A percentile compares a stretch with the other conserved stretches of the same genome.
Evolutionary conservation across 2,797 vertebrate genomes (phyloP).

Genomic region (Linurgus olivaceus): DNA sequence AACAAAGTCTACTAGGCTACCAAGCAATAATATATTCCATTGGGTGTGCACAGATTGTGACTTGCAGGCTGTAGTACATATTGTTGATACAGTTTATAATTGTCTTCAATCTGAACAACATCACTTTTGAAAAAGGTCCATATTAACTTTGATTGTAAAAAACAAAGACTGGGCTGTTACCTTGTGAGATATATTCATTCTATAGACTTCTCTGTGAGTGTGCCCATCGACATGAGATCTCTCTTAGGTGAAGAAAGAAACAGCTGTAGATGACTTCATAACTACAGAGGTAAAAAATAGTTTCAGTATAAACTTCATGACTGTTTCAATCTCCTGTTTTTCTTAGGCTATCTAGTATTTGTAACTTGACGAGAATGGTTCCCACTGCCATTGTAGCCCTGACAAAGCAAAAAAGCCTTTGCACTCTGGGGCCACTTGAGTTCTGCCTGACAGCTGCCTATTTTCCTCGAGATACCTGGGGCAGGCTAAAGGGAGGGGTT

Average conservation of each 20-base stretch:
- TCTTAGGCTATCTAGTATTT: conserved; percentile 58
- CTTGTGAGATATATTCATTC: conserved; percentile 18
- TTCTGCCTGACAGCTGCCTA: conserved; percentile 51
- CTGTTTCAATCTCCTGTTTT: conserved; percentile 62
- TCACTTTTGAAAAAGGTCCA: conserved; percentile 47
- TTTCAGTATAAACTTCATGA: conserved; percentile 54
- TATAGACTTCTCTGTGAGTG: conserved; percentile 44
- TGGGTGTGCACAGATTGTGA: conserved; percentile 67
- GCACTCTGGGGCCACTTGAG: conserved; percentile 10
- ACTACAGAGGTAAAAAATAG: conserved; percentile 31
- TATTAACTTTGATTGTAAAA: conserved; percentile 31
- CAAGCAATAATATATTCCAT: conserved; percentile 74
- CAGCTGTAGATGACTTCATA: conserved; percentile 49
- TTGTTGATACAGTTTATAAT: conserved; percentile 65
- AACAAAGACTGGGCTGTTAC: conserved; percentile 17
- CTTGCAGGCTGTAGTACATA: conserved; percentile 62
- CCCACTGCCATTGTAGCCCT: conserved; percentile 55
- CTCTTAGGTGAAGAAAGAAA: conserved; percentile 27
- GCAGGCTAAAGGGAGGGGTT: background rate
- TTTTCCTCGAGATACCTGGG: background rate
- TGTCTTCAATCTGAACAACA: conserved; percentile 45
- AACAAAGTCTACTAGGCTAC: conserved; percentile 72
- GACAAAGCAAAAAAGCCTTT: conserved; percentile 60
- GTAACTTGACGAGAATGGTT: conserved; percentile 32
- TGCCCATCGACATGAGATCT: conserved; percentile 7